Conservation (phyloP, 2,888 invertebrate genomes). For the Mythimna albipuncta region DNA sequence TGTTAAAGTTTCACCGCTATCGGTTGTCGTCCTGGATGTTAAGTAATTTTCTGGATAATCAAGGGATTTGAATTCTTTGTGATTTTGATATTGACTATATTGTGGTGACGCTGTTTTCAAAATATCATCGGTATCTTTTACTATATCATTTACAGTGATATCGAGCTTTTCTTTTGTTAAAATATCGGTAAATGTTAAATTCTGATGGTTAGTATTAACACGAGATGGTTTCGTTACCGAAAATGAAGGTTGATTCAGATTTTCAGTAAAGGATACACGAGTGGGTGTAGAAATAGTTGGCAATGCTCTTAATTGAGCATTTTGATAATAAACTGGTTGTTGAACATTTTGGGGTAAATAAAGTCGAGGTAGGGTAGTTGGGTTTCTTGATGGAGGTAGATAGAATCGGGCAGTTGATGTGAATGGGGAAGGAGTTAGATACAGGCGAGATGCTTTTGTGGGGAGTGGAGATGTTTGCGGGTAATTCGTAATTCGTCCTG, state of each 20-base stretch:
- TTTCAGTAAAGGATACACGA: conserved; percentile 58
- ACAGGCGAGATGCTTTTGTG: conserved; percentile 74
- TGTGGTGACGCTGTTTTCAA: conserved; percentile 76
- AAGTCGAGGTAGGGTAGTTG: conserved; percentile 72
- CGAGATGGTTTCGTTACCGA: conserved; percentile 70
- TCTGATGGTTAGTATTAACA: conserved; percentile 74
- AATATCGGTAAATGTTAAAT: conserved; percentile 83
- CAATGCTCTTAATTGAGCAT: conserved; percentile 67
- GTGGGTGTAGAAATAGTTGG: conserved; percentile 70
- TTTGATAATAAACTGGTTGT: conserved; percentile 71
- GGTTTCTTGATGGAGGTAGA: conserved; percentile 76
- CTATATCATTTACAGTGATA: conserved; percentile 82
- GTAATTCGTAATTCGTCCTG: conserved; percentile 67
- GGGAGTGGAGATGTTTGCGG: conserved; percentile 70
- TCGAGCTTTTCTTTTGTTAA: conserved; percentile 85
- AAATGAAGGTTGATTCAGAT: conserved; percentile 66
- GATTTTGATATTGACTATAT: conserved; percentile 68
- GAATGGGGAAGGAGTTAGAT: conserved; percentile 80
- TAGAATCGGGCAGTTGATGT: conserved; percentile 78
- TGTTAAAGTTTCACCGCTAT: conserved; percentile 80
- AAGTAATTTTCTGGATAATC: conserved; percentile 74
- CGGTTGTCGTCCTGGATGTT: conserved; percentile 67
- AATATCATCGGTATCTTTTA: conserved; percentile 81
- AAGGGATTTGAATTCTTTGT: conserved; percentile 69
- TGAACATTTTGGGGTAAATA: conserved; percentile 74